Evolutionary conservation across 2,113 vertebrate species (phyloP), one percentile per base, ranked within the genome.

Genomic region (Perca flavescens): DNA sequence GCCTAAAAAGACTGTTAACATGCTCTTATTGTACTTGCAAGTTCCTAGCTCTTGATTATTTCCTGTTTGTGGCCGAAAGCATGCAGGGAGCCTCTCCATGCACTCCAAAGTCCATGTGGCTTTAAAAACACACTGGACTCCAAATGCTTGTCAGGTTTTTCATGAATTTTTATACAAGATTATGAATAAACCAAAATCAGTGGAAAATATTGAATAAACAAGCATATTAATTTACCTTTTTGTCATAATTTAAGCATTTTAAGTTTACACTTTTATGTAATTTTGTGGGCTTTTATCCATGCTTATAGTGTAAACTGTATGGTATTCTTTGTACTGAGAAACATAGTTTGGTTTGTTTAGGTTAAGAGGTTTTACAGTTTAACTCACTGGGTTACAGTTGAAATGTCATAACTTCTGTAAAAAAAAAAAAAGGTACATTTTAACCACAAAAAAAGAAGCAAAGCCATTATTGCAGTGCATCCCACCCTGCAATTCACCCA

Each of bases 11-110:
- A 91, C 85, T 90, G 83, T 86, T 87, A 86, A 92, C 58, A 60
- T 40, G 82, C 70, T 79, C 80, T 89, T 91, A 83, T 89, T 92
- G 80, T 92, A 88, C 89, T 94, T 94, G 91, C 88, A 83, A 82
- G 76, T 86, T 82, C 85, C 84, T 84, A 90, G 82, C 89, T 90
- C 87, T 91, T 86, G 89, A 92, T 91, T 94, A 82, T 89, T 89
- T 94, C 92, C 94, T 93, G 91, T 95, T 91, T 91, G 94, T 77
- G 74, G 90, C 83, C 90, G 86, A 90, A 92, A 88, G 87, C 91
- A 88, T 88, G 88, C 90, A 88, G 90, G 88, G 88, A 92, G 74
- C 84, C 85, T 94, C 90, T 83, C 83, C 64, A 50, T 91, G 90
- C 94, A 91, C 93, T 93, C 87, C 74, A 85, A 94, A 91, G 88